Base-by-base conservation (phyloP, 2,797 vertebrate species). In the Pygocentrus nattereri region DNA sequence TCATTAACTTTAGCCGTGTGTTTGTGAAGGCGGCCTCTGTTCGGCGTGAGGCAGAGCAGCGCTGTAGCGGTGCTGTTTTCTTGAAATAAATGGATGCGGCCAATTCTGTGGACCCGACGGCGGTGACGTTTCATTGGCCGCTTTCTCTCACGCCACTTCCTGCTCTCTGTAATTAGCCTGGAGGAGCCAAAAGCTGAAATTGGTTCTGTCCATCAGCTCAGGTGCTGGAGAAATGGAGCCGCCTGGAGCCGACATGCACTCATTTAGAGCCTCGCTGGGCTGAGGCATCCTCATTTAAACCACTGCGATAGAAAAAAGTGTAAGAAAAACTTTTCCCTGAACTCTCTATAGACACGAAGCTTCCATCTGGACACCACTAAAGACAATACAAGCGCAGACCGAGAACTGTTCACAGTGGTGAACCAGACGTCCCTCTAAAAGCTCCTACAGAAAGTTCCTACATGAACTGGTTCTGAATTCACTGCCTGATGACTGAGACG, bases 141-240 rank as follows among this genome's bases (percentile, higher is more conserved):
- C 11, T 72, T 78, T 31, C 41, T 70, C 81, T 87, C 84, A 83
- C 68, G 27, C 81, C 83, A 83, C 78, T 81, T 85, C 75, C 79
- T 80, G 54, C 62, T 70, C 70, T 71, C 69, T 79, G 67, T 76
- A 75, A 80, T 80, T 81, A 80, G 70, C 72, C 83, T 73, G 72
- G 50, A 78, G 84, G 80, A 78, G 74, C 77, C 59, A 49, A 67
- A 34, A 79, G 79, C 80, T 77, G 81, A 83, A 83, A 86, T 85
- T 86, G 83, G 80, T 88, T 86, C 85, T 86, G 85, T 85, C 87
- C 84, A 83, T 85, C 85, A 84, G 69, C 72, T 82, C 75, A 76
- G 76, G 70, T 58, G 38, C 78, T 85, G 82, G 70, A 82, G 82
- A 76, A 81, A 87, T 76, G 56, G 78, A 81, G 75, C 82, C 78